Base-by-base conservation (phyloP, 2,797 vertebrate species). In the Artibeus lituratus region DNA sequence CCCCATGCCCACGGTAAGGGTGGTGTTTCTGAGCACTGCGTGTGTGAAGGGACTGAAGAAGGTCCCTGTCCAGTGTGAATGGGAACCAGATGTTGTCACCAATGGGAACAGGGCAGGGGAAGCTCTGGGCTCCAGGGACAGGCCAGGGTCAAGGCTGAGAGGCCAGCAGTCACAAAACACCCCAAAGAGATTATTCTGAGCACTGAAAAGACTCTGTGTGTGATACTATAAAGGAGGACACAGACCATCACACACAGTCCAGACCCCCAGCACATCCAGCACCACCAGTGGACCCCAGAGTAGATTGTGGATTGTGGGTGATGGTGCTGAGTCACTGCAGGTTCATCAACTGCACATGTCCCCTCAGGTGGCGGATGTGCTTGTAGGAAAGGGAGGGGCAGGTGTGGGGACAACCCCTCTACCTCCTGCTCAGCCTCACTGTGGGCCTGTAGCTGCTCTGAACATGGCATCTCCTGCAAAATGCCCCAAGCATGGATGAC, bases 311-410 rank as follows among this genome's bases (percentile, higher is more conserved):
- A 7, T 39, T 85, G 18, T 12, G 2, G 19, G 24, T 44, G 89
- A 44, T 14, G 49, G 72, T 37, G 0, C 5, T 11, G 0, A 14
- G 35, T 44, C 42, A 2, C 0, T 21, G 22, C 12, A 3, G 35
- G 1, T 29, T 83, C 32, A 18, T 44, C n/a, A n/a, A n/a, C n/a
- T 62, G 7, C 21, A 47, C 35, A 39, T 10, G 53, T 3, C 4
- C 37, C 14, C 62, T 37, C 10, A 19, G 53, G 51, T 0, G 16
- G 44, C 10, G 2, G 1, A 1, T 32, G 19, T 65, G 51, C 7
- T 2, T 21, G 5, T n/a, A 9, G 16, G 16, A 26, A 3, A 53
- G 22, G 19, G 9, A 29, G 1, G 0, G 11, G 77, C 10, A 10
- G 15, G 4, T 0, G 7, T 5, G 26, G 22, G 37, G 29, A 32